Percentiles rank a stretch among this genome's conserved stretches.
Conservation (phyloP, 2,797 vertebrate genomes). For the Hypotaenidia okinawae region DNA sequence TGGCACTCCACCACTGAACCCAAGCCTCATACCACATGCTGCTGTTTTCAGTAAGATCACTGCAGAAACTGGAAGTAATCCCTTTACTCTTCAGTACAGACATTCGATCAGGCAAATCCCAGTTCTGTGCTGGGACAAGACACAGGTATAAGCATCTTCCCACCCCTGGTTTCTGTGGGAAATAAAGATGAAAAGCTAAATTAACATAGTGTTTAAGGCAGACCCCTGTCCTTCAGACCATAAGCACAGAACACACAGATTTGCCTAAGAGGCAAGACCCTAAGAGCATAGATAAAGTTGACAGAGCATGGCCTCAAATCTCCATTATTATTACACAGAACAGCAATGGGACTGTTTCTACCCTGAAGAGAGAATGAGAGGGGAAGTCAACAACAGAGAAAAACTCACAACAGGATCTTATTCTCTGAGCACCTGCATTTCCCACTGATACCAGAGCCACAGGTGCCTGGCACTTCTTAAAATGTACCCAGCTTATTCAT, state of each 20-base stretch:
- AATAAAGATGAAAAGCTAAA: background rate
- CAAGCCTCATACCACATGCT: background rate
- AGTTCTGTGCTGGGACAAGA: background rate
- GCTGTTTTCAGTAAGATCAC: background rate
- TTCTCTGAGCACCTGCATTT: slow-evolving; percentile 51
- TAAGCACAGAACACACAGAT: background rate
- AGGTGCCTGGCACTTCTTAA: slow-evolving; percentile 35
- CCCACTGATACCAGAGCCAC: background rate
- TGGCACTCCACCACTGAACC: background rate
- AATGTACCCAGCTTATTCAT: slow-evolving; percentile 28
- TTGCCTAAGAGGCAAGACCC: background rate
- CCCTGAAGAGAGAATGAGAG: background rate
- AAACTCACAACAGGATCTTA: background rate
- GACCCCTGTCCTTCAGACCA: background rate
- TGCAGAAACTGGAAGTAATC: background rate
- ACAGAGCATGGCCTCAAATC: background rate
- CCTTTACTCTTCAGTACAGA: background rate
- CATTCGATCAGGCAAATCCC: background rate
- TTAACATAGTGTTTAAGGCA: background rate
- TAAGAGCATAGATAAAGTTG: background rate
- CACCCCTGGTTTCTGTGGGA: background rate
- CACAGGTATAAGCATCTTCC: background rate
- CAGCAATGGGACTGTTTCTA: background rate
- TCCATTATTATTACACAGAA: background rate
- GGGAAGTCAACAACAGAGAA: slow-evolving; percentile 9